Conservation (phyloP, 2,797 vertebrate genomes). For the Eurystomus glaucurus region DNA sequence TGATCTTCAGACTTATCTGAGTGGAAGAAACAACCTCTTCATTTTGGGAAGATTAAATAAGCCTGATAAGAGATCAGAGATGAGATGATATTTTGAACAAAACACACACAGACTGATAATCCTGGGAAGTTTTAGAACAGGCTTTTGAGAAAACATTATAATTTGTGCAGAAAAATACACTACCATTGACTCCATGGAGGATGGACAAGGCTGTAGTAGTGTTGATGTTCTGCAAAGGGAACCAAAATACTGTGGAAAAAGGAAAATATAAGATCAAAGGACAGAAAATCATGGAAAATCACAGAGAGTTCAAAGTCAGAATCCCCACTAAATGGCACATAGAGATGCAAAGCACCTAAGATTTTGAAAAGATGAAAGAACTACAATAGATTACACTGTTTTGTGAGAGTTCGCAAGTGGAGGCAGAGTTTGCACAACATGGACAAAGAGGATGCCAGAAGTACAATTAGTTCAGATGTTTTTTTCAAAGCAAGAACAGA, state of each 20-base stretch:
- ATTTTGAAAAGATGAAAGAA: not conserved
- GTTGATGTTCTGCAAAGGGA: not conserved
- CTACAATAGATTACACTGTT: not conserved
- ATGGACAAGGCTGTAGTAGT: not conserved
- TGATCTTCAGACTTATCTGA: not conserved
- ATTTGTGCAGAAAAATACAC: not conserved
- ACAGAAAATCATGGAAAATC: not conserved
- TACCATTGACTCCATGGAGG: not conserved
- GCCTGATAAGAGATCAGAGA: not conserved
- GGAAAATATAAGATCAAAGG: not conserved
- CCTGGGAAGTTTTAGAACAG: not conserved
- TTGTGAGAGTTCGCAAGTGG: not conserved
- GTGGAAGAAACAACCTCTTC: not conserved
- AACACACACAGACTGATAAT: not conserved
- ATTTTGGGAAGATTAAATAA: not conserved
- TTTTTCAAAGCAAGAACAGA: not conserved
- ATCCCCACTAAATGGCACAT: not conserved
- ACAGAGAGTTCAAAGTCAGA: not conserved
- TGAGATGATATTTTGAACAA: not conserved
- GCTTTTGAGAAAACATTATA: not conserved
- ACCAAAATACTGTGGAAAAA: not conserved
- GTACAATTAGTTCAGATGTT: not conserved
- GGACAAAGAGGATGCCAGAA: not conserved
- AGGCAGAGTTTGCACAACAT: not conserved
- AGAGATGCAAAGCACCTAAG: not conserved